phyloP scores from a whole-genome alignment of 2,888 invertebrate species.

The Dicyrtoma fusca region DNA sequence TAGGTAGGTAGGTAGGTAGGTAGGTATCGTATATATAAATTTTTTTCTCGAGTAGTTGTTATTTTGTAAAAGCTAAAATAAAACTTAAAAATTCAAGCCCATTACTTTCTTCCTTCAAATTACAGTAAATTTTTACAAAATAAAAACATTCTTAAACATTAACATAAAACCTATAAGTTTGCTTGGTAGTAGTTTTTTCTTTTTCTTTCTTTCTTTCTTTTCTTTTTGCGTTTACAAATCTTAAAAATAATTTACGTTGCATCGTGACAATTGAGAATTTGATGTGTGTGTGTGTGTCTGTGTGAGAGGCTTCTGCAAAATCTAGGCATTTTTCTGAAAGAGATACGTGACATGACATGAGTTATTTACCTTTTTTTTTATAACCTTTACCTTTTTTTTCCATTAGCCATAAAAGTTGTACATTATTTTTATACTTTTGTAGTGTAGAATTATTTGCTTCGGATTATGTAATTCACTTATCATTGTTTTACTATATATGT shows the following conservation, averaged over 20 bases:
- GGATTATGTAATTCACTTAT: slow-evolving; percentile 9
- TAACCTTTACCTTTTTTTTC: background rate
- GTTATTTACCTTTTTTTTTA: background rate
- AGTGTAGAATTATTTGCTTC: slow-evolving; percentile 6
- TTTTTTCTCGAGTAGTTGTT: too few species aligned
- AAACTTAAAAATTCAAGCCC: too few species aligned
- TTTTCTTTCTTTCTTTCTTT: background rate
- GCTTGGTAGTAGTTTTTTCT: too few species aligned
- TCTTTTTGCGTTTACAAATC: background rate
- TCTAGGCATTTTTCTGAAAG: slow-evolving; percentile 17
- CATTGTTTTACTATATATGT: background rate
- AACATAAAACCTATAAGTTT: too few species aligned
- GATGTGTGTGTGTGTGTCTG: background rate
- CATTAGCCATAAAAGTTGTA: slow-evolving; percentile 8
- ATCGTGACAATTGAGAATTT: slow-evolving; percentile 9
- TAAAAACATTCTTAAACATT: too few species aligned
- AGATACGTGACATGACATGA: slow-evolving; percentile 11
- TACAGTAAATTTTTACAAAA: too few species aligned
- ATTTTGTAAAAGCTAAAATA: too few species aligned
- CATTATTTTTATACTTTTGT: slow-evolving; percentile 1
- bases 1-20: too few species aligned
- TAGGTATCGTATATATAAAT: too few species aligned
- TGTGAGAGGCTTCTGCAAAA: background rate
- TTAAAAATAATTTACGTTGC: background rate
- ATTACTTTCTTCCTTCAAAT: too few species aligned